Conservation (phyloP, 2,888 invertebrate genomes). For the Mylabris sibirica region DNA sequence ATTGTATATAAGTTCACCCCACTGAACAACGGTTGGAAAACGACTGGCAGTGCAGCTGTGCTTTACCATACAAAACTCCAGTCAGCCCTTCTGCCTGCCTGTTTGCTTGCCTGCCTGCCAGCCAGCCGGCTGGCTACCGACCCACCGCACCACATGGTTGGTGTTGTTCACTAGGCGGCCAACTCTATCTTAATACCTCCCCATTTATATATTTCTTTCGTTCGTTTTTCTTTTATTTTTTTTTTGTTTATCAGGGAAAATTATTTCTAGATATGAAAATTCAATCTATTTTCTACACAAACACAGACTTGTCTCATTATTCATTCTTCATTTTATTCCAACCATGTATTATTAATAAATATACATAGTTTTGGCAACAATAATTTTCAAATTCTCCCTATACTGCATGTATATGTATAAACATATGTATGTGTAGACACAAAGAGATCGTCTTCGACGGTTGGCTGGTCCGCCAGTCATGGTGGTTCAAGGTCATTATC, state of each 20-base stretch:
- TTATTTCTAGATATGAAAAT: not conserved
- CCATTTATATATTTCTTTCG: conserved; percentile 7
- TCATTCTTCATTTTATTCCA: too few species aligned
- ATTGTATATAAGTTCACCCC: conserved; percentile 25
- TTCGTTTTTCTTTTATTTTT: not conserved
- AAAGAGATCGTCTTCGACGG: conserved; percentile 12
- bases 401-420: not conserved
- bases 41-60: conserved; percentile 51
- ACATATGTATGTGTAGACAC: not conserved
- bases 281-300: too few species aligned
- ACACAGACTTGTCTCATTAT: too few species aligned
- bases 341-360: not conserved
- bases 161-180: conserved; percentile 2
- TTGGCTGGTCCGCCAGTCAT: conserved; percentile 39
- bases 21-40: conserved; percentile 36
- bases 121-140: conserved; percentile 43
- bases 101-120: conserved; percentile 47
- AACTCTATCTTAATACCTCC: conserved; percentile 35
- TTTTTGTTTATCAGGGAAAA: not conserved
- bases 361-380: not conserved
- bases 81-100: conserved; percentile 44
- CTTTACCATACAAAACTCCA: conserved; percentile 31
- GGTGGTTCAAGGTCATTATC: conserved; percentile 57
- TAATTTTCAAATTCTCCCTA: not conserved
- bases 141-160: conserved; percentile 53